Evolutionary conservation across 1,140 invertebrate genomes (phyloP).

Genomic region (Berghia stephanieae): DNA sequence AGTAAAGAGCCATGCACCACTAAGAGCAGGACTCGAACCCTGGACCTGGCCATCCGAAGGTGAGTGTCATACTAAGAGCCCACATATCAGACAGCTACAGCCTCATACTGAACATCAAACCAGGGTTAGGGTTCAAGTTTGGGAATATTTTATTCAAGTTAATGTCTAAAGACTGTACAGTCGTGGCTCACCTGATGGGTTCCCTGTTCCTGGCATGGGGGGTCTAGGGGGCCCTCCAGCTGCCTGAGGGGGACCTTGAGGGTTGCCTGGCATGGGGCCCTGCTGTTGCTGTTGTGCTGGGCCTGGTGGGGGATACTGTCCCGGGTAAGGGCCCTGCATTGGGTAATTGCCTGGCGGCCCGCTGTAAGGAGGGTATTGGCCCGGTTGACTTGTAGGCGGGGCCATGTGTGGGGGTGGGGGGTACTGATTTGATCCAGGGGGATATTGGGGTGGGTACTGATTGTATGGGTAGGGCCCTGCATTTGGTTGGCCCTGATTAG

Average conservation of each 20-base stretch:
- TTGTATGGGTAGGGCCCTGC: constrained; percentile 8
- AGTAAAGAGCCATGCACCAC: no score
- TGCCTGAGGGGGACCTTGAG: neutral
- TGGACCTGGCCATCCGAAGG: no score
- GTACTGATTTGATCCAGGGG: constrained; percentile 5
- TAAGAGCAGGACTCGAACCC: no score
- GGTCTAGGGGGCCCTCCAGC: neutral
- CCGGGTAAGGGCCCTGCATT: neutral
- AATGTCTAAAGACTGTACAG: no score
- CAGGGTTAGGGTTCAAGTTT: no score
- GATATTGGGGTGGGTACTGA: neutral
- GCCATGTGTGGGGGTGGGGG: constrained; percentile 20
- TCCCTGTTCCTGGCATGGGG: constrained; percentile 1
- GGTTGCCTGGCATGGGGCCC: neutral
- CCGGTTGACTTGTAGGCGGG: constrained; percentile 11
- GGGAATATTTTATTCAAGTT: no score
- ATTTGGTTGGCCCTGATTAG: constrained; percentile 10
- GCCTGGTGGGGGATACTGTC: neutral
- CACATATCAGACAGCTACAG: no score
- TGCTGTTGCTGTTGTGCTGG: no score
- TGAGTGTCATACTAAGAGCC: no score
- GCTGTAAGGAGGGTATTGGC: constrained; percentile 13
- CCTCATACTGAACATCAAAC: no score
- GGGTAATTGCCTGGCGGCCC: neutral
- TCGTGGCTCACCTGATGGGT: no score